Evolutionary conservation across 2,113 vertebrate genomes (phyloP), one percentile per base, ranked within the genome.

Genomic region (Callopanchax toddi): DNA sequence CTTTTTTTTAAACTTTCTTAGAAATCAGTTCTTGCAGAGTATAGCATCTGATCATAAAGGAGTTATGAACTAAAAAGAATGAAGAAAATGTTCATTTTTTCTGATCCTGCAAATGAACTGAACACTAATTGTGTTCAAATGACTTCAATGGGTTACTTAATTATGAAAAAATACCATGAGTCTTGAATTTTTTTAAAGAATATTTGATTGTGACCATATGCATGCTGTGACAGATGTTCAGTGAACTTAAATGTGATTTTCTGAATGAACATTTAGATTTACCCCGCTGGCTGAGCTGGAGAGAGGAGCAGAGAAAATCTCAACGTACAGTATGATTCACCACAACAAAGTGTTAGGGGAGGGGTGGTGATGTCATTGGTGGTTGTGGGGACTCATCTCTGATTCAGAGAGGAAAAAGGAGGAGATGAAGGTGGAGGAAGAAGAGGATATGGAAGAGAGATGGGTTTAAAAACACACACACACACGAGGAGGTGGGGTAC

Each of bases 261-360:
- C 26, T 80, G 81, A 86, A 80, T 74, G 77, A 76, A 63, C 2
- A 72, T 85, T 82, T 75, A 72, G 67, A 56, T 76, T 74, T 43
- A 51, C 61, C 52, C 57, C 25, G 52, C 65, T 39, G 60, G 23
- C 70, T 62, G 58, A 10, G 66, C 51, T 59, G 68, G 55, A 74
- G 75, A 76, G 29, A 58, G 46, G 39, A 75, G 64, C n/a, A 5
- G 39, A 71, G 68, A 73, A 71, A 16, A 76, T 82, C 74, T 84
- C 70, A 64, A 72, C 78, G 57, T 89, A 85, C 85, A 82, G 89
- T 87, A 78, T 90, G 87, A 90, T 82, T 90, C 87, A 90, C 85
- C 85, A 81, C 86, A 88, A 89, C 78, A 88, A 77, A 82, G 87
- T 74, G 74, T 64, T 55, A 54, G 81, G 37, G 72, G 74, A 78